Percentiles rank a stretch among this genome's conserved stretches.
phyloP scores from a whole-genome alignment of 2,113 vertebrate species.

The Catharus minimus region DNA sequence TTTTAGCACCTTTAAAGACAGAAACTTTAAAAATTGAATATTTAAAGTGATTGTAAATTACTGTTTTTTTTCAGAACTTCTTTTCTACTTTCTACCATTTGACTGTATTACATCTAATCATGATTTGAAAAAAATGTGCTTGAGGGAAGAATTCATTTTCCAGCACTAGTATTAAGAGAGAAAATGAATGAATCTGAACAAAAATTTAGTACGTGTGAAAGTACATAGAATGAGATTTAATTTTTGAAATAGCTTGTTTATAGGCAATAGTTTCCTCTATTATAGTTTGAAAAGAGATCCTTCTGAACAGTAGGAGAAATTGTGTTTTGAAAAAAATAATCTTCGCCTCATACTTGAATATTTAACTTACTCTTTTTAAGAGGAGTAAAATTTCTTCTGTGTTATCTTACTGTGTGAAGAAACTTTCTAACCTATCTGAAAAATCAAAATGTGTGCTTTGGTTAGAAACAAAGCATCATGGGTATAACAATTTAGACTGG shows the following conservation, averaged over 20 bases:
- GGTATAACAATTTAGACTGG: background rate
- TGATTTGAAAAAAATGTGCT: background rate
- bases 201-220: background rate
- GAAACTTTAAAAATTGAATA: background rate
- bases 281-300: background rate
- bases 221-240: background rate
- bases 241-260: background rate
- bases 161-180: background rate
- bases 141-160: background rate
- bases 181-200: background rate
- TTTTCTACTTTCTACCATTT: background rate
- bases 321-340: background rate
- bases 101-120: background rate
- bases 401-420: background rate
- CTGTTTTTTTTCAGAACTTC: background rate
- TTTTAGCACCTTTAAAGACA: background rate
- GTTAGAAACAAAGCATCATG: background rate
- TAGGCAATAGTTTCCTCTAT: background rate
- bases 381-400: background rate
- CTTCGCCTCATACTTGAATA: background rate
- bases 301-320: background rate
- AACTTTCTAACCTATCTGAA: background rate
- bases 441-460: background rate
- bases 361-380: background rate
- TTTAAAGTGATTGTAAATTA: background rate